These are phyloP conservation scores for Enteromius anoplus DNA, from an alignment of 2,797 vertebrate genomes.

Conservation along the genomic window DNA sequence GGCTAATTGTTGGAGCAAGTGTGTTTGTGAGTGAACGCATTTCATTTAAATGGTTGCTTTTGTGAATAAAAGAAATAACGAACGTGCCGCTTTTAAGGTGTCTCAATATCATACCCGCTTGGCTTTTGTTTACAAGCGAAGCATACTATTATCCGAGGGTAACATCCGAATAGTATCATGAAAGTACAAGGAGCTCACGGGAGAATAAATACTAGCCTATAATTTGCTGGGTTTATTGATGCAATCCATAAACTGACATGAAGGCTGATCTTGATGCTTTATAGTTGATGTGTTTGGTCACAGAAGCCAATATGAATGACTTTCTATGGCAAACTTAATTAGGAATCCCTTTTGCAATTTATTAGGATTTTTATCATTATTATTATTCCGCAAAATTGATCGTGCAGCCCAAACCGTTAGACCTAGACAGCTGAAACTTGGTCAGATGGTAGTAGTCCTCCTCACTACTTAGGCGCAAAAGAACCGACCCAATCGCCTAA, in stretches of 20 bases:
- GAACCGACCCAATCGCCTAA: too few species aligned
- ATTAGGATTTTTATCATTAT: too few species aligned
- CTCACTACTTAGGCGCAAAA: too few species aligned
- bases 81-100: not conserved
- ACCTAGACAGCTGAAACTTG: too few species aligned
- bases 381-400: too few species aligned
- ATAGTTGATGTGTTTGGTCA: not conserved
- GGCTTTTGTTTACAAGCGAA: conserved; percentile 28
- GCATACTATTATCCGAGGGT: not conserved
- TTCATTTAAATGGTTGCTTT: not conserved
- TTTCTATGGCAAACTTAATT: not conserved
- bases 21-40: not conserved
- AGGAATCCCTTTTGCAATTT: too few species aligned
- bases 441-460: too few species aligned
- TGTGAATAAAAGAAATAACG: not conserved
- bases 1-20: not conserved
- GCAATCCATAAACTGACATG: not conserved
- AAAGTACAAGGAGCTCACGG: not conserved
- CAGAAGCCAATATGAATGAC: not conserved
- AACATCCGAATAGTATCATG: not conserved
- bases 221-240: not conserved
- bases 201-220: not conserved
- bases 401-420: too few species aligned
- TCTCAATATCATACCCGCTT: not conserved
- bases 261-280: not conserved